Base-by-base conservation (phyloP, 2,888 invertebrate genomes). In the Scrobipalpa atriplicella region DNA sequence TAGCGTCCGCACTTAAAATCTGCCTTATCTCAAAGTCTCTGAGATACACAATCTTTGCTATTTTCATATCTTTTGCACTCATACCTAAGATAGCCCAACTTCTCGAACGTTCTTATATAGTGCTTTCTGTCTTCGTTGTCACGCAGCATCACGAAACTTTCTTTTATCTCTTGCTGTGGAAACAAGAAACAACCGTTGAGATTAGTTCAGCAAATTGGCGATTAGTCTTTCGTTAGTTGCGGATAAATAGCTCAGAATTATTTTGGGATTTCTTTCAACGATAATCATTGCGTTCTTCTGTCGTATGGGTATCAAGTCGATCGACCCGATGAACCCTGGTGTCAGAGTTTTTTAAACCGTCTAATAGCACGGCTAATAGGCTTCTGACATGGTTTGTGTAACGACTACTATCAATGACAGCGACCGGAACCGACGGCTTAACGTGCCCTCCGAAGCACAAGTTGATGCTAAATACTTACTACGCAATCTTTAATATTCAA, bases 151-250 rank as follows among this genome's bases (percentile, higher is more conserved):
- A 90, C 90, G 70, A 90, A 87, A 82, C 92, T 92, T 80, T 92
- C 91, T 72, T 89, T 90, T 80, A 91, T 82, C 81, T 92, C 92
- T 87, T 87, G 85, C 90, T 91, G 70, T 62, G 86, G 86, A 72
- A 81, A 58, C 18, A 58, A 58, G 38, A 82, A 77, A 78, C 56
- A 18, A 52, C 64, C 16, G 38, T 58, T 36, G 38, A 18, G 58
- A 58, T 58, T 68, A 65, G 64, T 63, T 29, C 11, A 1, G 16
- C 51, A n/a, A 62, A 58, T 58, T 58, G 58, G 38, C 29, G 18
- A 52, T 41, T 54, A 72, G 61, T 60, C 66, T 65, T 66, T 73
- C 68, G 36, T n/a, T 38, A 29, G 38, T 58, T 36, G 16, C 13
- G 29, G 58, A 29, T 1, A 58, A 67, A 73, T 29, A 5, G 29